phyloP scores from a whole-genome alignment of 2,888 invertebrate genomes.

The Pammene aurita region DNA sequence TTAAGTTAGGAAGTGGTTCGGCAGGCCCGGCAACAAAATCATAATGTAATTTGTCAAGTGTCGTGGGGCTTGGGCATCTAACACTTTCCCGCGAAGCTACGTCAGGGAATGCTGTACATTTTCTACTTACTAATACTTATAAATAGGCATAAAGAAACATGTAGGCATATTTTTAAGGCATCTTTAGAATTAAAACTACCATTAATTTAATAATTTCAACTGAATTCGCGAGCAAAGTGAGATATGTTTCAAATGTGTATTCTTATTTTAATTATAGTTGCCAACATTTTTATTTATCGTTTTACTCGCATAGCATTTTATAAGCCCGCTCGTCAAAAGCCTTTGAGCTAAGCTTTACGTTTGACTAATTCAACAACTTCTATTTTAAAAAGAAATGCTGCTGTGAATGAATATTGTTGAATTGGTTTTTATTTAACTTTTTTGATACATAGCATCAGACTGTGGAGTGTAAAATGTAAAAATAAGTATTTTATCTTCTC shows the following conservation, averaged over 20 bases:
- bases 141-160: too few species aligned
- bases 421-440: background rate
- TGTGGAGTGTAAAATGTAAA: conserved; percentile 2
- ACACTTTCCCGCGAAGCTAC: conserved; percentile 22
- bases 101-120: background rate
- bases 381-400: conserved; percentile 13
- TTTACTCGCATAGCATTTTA: conserved; percentile 1
- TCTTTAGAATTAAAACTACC: too few species aligned
- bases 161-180: too few species aligned
- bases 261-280: too few species aligned
- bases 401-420: conserved; percentile 8
- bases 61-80: conserved; percentile 48
- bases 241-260: too few species aligned
- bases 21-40: conserved; percentile 63
- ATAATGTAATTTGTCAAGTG: conserved; percentile 73
- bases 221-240: too few species aligned
- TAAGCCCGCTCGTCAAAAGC: conserved; percentile 8
- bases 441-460: background rate
- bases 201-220: too few species aligned
- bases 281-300: too few species aligned
- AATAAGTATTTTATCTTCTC: background rate
- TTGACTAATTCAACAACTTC: conserved; percentile 21
- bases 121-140: background rate
- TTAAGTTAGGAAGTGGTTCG: conserved; percentile 60
- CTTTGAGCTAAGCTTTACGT: conserved; percentile 29